Base-by-base conservation (phyloP, 2,888 invertebrate genomes). In the Leptinotarsa peninsularis region DNA sequence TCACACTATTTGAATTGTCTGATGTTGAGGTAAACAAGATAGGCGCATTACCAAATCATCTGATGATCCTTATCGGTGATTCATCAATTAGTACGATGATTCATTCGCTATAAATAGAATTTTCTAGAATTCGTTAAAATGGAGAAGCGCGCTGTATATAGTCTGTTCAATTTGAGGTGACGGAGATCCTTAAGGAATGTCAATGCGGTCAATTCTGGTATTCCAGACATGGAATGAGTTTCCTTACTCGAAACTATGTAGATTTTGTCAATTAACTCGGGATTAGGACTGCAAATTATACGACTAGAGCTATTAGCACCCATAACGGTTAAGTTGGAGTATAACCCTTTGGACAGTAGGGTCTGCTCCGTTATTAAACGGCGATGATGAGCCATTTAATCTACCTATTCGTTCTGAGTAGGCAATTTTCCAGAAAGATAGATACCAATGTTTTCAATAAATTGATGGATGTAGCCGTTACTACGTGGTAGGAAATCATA, bases 181-280 rank as follows among this genome's bases (percentile, higher is more conserved):
- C 3, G 3, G 18, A 54, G 18, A 54, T 23, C 10, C 18, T 43
- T 17, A 33, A 58, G 23, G 58, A 63, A 63, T 63, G 13, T 18
- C n/a, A 63, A n/a, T 33, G 43, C 13, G 27, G 63, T 43, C 63
- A 17, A 13, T 63, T 63, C 63, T 10, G 63, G n/a, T 33, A 27
- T 43, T 63, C 43, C 27, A 43, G 63, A 63, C 63, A n/a, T n/a
- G 43, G n/a, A 63, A 63, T 63, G 63, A 63, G n/a, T 33, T 17
- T 33, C 33, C 33, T 63, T n/a, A 43, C 63, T 63, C 2, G 63
- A 63, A 63, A 63, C 63, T 63, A 63, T 63, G 63, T 63, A 63
- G 33, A 63, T 63, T 63, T 33, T 17, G 63, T 63, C 63, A 33
- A 63, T 63, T 43, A 63, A 63, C 3, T 27, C n/a, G 63, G 63